A percentile compares a stretch with the other conserved stretches of the same genome.
phyloP scores from a whole-genome alignment of 2,888 invertebrate species.

The Nemoura dubitans region DNA sequence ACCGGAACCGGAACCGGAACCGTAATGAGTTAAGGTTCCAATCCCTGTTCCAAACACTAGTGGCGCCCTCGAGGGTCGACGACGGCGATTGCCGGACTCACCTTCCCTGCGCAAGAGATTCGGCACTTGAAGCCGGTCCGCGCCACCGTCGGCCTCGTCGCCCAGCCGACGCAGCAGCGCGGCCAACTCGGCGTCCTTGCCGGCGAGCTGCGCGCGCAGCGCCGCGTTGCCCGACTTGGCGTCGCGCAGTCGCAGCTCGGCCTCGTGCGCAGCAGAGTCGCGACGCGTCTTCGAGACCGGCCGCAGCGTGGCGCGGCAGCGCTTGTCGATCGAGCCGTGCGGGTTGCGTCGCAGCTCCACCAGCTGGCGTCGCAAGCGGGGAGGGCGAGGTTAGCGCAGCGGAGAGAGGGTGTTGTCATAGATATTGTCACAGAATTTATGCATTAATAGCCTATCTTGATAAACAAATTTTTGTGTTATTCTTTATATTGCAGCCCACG shows the following conservation, averaged over 20 bases:
- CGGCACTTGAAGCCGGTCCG: slow-evolving; percentile 59
- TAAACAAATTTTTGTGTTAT: too few species aligned
- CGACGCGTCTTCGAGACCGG: slow-evolving; percentile 83
- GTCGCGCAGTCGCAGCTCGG: slow-evolving; percentile 84
- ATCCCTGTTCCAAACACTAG: too few species aligned
- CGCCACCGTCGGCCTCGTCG: slow-evolving; percentile 62
- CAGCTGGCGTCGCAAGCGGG: slow-evolving; percentile 65
- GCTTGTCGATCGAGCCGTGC: slow-evolving; percentile 81
- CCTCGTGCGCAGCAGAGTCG: slow-evolving; percentile 83
- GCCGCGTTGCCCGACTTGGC: slow-evolving; percentile 85
- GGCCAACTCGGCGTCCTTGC: slow-evolving; percentile 84
- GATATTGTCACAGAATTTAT: too few species aligned
- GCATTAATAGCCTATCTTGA: too few species aligned
- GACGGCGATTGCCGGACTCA: slow-evolving; percentile 50
- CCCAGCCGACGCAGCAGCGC: slow-evolving; percentile 74
- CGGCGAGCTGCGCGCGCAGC: slow-evolving; percentile 82
- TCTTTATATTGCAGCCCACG: too few species aligned
- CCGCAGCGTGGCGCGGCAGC: slow-evolving; percentile 86
- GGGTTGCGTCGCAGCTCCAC: slow-evolving; percentile 89
- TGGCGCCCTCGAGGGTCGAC: not conserved
- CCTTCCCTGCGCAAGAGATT: slow-evolving; percentile 59
- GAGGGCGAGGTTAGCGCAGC: too few species aligned
- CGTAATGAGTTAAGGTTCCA: too few species aligned
- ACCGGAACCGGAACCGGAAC: too few species aligned
- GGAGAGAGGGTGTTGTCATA: too few species aligned